A percentile compares a stretch with the other conserved stretches of the same genome.
Conservation (phyloP, 1,140 invertebrate genomes). For the Euura lappo region DNA sequence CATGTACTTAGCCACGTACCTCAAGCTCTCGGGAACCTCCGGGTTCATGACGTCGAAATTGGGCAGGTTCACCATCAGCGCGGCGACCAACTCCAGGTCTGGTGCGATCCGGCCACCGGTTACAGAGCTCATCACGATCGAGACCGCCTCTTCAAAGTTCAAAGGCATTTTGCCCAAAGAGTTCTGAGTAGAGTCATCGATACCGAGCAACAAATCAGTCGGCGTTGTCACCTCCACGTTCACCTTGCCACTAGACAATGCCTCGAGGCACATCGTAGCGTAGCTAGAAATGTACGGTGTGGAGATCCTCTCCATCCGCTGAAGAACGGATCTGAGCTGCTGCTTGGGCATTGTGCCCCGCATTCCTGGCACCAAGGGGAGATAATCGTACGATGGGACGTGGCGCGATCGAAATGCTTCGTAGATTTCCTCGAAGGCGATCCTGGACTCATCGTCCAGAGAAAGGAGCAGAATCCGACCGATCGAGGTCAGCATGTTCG, state of each 20-base stretch:
- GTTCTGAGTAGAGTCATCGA: conserved; percentile 11
- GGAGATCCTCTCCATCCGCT: conserved; percentile 21
- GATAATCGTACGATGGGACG: conserved; percentile 21
- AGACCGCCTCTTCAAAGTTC: conserved; percentile 6
- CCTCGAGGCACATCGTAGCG: conserved; percentile 14
- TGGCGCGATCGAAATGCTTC: conserved; percentile 13
- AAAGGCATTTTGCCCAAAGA: neutral
- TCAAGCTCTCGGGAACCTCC: conserved; percentile 16
- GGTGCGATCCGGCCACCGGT: conserved; percentile 7
- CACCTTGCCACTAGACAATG: neutral
- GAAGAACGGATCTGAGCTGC: conserved; percentile 22
- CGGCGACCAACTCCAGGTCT: conserved; percentile 10
- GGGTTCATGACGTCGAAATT: conserved; percentile 22
- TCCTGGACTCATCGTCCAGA: conserved; percentile 20
- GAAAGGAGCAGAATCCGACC: conserved; percentile 19
- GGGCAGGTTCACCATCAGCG: conserved; percentile 20
- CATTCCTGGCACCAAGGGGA: conserved; percentile 16
- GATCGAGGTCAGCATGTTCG: conserved; percentile 15
- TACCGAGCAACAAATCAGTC: conserved; percentile 5
- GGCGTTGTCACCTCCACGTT: neutral
- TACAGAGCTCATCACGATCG: conserved; percentile 9
- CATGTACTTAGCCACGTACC: conserved; percentile 19
- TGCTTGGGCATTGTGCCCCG: conserved; percentile 5
- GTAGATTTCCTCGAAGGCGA: conserved; percentile 20
- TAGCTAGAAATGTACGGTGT: conserved; percentile 21